Conservation (phyloP, 2,113 vertebrate species). For the Nycticebus coucang region DNA sequence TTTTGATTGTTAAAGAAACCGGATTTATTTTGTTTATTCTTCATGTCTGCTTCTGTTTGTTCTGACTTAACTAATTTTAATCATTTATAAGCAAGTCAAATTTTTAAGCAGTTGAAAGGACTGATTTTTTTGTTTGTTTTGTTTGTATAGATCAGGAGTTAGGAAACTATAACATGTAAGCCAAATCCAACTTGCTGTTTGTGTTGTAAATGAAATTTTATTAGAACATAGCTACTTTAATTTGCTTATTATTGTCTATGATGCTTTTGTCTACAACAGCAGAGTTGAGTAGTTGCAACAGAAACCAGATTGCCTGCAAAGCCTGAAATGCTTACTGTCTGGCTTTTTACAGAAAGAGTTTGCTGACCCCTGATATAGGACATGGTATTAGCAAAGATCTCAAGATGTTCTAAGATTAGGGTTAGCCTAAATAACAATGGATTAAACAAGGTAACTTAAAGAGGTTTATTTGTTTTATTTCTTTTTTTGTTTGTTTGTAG, state of each 20-base stretch:
- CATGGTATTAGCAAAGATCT: background rate
- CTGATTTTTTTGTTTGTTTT: background rate
- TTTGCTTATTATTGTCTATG: background rate
- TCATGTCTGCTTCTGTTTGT: slow-evolving; percentile 37
- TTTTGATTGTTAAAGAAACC: background rate
- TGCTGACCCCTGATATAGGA: background rate
- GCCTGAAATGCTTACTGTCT: background rate
- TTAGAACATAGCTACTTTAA: background rate
- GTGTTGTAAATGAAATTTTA: background rate
- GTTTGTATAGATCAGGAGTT: background rate
- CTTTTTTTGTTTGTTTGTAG: too few species aligned
- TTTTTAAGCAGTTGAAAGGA: background rate
- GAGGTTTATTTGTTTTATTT: background rate
- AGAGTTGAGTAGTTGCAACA: background rate
- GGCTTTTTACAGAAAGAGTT: background rate
- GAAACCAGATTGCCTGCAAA: background rate
- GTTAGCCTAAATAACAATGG: background rate
- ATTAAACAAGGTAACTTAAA: background rate
- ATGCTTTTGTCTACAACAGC: background rate
- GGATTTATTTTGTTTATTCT: slow-evolving; percentile 10
- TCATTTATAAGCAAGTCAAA: background rate
- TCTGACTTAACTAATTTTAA: background rate
- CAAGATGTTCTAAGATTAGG: background rate
- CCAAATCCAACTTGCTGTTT: background rate
- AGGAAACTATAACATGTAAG: background rate